phyloP scores from a whole-genome alignment of 2,797 vertebrate genomes.

The Cryptoprocta ferox region DNA sequence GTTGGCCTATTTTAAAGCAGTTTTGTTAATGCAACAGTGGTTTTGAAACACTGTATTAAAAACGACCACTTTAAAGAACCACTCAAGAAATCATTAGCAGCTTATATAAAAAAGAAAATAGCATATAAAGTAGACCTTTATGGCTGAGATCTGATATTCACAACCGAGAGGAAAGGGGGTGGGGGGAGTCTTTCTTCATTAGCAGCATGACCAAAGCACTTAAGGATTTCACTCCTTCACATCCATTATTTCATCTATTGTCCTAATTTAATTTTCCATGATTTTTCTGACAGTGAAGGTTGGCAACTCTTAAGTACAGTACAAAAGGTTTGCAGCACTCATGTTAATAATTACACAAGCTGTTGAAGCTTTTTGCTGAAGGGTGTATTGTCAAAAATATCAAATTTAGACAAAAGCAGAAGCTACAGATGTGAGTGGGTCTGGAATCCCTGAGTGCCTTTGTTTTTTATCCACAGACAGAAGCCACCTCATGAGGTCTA shows the following conservation, averaged over 20 bases:
- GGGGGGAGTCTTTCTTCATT: conserved; percentile 75
- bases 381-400: conserved; percentile 69
- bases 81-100: conserved; percentile 73
- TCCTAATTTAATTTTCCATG: conserved; percentile 71
- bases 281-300: conserved; percentile 68
- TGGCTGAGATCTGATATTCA: conserved; percentile 66
- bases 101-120: conserved; percentile 64
- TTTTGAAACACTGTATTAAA: conserved; percentile 65
- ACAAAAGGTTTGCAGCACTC: conserved; percentile 58
- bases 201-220: conserved; percentile 75
- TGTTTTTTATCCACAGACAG: conserved; percentile 65
- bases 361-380: conserved; percentile 71
- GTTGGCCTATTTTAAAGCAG: conserved; percentile 52
- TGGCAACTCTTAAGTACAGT: conserved; percentile 63
- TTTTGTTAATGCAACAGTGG: conserved; percentile 67
- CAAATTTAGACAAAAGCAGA: conserved; percentile 71
- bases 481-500: not conserved
- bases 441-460: conserved; percentile 53
- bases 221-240: conserved; percentile 61
- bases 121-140: conserved; percentile 27
- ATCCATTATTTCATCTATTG: conserved; percentile 73
- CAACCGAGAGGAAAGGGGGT: not conserved
- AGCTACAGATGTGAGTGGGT: conserved; percentile 63
- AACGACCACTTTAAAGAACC: conserved; percentile 55
- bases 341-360: conserved; percentile 64